Conservation (phyloP, 2,797 vertebrate species). For the Syngnathus acus region DNA sequence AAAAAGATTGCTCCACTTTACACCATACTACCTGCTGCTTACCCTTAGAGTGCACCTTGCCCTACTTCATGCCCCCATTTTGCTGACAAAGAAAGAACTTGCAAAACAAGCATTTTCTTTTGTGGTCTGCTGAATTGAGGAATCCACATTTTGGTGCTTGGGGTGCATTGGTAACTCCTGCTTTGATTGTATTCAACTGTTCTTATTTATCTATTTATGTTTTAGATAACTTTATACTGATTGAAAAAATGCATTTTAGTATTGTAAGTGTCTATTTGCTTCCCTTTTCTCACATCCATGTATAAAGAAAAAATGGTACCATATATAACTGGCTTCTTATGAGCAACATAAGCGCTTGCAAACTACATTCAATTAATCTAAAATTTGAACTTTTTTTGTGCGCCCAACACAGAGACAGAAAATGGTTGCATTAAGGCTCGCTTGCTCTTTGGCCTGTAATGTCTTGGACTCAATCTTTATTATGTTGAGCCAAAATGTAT, state of each 20-base stretch:
- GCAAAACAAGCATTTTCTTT: neutral
- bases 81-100: neutral
- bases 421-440: neutral
- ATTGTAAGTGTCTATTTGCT: neutral
- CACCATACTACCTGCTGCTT: neutral
- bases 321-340: neutral
- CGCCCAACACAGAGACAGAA: neutral
- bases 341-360: neutral
- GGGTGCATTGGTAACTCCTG: neutral
- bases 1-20: neutral
- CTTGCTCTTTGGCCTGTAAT: neutral
- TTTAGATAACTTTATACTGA: neutral
- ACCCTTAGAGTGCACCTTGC: neutral
- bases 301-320: neutral
- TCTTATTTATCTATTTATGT: neutral
- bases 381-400: neutral
- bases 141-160: neutral
- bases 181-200: neutral
- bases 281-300: neutral
- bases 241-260: neutral
- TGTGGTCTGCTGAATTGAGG: neutral
- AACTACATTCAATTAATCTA: neutral
- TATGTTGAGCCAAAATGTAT: slow-evolving; percentile 20
- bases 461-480: slow-evolving; percentile 14
- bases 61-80: neutral